Base-by-base conservation (phyloP, 2,888 invertebrate species). In the Cantharis lateralis region DNA sequence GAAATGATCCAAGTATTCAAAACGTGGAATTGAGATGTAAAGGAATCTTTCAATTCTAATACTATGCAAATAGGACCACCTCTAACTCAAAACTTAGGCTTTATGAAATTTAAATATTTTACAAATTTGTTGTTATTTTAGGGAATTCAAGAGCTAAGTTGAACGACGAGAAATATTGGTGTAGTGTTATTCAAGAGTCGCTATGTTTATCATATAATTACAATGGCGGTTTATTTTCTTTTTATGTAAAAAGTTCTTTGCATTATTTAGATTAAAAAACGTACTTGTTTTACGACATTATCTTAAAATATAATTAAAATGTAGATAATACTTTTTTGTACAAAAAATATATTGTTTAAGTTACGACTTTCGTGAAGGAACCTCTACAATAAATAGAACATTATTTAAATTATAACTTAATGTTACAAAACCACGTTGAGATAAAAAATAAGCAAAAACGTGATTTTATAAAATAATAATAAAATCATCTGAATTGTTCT, bases 31-130 rank as follows among this genome's bases (percentile, higher is more conserved):
- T 80, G 81, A 78, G 78, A 80, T 80, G 82, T 79, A 82, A 79
- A 80, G 81, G 81, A 83, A 82, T 81, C 82, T 83, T 82, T 74
- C 81, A 80, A 83, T 81, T 82, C 81, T 81, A 81, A 83, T 82
- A 80, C 77, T 74, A 81, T 80, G 83, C 80, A 83, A 83, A 83
- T 83, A 81, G 82, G 75, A 79, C 79, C 78, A 76, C 77, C 80
- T 76, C 79, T 80, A 81, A 81, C 81, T 76, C 62, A 63, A 76
- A 76, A 71, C 79, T 78, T 72, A 78, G 69, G 64, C 28, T 80
- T 81, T 82, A 80, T 81, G 79, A 79, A 83, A 83, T 83, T 82
- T 82, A 82, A 82, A 83, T 82, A 77, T 81, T 80, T 81, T 78
- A 81, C 80, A 78, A 81, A 81, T 81, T 82, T 78, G 63, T 64